These are phyloP conservation scores for Coptotermes formosanus DNA, from an alignment of 1,140 invertebrate genomes.

Conservation along the genomic window DNA sequence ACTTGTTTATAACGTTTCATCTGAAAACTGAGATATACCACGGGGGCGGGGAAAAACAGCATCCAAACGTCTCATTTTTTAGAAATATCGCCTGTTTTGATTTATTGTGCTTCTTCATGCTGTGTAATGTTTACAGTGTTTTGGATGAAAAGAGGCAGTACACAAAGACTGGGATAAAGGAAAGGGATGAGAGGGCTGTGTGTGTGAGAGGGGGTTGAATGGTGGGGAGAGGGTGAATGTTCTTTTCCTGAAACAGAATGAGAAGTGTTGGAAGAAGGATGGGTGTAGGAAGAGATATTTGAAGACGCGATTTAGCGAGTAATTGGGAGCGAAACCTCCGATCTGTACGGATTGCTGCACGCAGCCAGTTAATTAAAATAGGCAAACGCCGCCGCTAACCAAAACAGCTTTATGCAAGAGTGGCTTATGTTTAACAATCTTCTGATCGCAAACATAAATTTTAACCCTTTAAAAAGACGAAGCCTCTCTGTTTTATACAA, in stretches of 20 bases:
- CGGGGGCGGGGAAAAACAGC: background rate
- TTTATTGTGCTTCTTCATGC: constrained; percentile 16
- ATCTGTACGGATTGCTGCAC: background rate
- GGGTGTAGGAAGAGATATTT: constrained; percentile 7
- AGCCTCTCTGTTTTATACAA: too few relatives aligned
- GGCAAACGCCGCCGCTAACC: background rate
- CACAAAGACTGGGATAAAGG: constrained; percentile 5
- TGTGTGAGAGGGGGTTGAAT: background rate
- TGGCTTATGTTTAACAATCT: background rate
- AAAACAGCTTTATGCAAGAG: background rate
- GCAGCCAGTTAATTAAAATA: constrained; percentile 32
- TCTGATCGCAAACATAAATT: too few relatives aligned
- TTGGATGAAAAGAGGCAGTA: background rate
- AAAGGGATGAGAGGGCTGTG: background rate
- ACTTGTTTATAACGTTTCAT: background rate
- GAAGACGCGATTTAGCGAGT: constrained; percentile 28
- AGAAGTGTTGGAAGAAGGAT: constrained; percentile 6
- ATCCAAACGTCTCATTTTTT: background rate
- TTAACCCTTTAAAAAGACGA: too few relatives aligned
- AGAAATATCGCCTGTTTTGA: constrained; percentile 1
- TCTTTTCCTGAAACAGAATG: constrained; percentile 20
- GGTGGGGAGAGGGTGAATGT: background rate
- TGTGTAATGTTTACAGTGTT: constrained; percentile 13
- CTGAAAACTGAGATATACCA: background rate
- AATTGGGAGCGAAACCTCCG: constrained; percentile 21